Conservation (phyloP, 2,113 vertebrate genomes). For the Lepus americanus region DNA sequence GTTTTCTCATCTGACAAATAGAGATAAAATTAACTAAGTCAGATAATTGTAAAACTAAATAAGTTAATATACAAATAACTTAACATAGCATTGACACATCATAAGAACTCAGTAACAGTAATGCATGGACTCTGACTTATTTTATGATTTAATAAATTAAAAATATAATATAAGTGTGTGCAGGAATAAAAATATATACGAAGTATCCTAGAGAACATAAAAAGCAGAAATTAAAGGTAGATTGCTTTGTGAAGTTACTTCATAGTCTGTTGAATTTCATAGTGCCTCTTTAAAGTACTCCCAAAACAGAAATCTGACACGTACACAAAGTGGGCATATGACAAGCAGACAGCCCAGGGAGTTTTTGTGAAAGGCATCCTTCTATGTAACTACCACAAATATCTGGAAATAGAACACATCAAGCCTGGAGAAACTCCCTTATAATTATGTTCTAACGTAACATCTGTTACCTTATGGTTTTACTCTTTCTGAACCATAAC, state of each 20-base stretch:
- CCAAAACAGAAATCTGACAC: background rate
- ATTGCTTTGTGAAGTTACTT: background rate
- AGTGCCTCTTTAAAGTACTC: background rate
- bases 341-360: background rate
- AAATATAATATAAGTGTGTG: background rate
- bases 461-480: background rate
- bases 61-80: too few species aligned
- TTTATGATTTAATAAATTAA: background rate
- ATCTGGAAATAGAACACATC: background rate
- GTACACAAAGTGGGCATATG: background rate
- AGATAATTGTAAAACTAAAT: too few species aligned
- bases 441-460: background rate
- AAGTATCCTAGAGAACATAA: background rate
- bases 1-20: too few species aligned
- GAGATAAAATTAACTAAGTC: too few species aligned
- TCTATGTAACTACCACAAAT: background rate
- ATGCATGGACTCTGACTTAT: background rate
- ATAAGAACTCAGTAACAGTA: background rate
- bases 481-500: conserved; percentile 4
- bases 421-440: background rate
- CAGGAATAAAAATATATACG: background rate
- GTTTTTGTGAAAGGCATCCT: background rate
- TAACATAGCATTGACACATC: background rate
- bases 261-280: background rate
- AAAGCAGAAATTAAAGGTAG: background rate